These are phyloP conservation scores for Drosophila tropicalis DNA, from an alignment of 1,140 invertebrate genomes.

Conservation along the genomic window DNA sequence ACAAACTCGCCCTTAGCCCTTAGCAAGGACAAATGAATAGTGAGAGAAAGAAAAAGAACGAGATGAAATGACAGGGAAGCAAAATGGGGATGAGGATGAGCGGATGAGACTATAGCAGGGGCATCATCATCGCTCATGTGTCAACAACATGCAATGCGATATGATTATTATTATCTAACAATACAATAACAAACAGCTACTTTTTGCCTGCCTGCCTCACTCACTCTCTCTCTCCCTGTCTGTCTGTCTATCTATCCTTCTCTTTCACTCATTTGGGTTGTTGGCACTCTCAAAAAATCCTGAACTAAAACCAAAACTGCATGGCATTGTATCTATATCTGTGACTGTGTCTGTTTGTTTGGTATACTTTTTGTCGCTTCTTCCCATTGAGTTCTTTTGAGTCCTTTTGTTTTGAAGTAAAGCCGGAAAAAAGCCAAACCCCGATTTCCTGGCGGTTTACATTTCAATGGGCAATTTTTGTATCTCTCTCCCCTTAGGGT, in stretches of 20 bases:
- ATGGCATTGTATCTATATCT: constrained; percentile 64
- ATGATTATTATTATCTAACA: constrained; percentile 82
- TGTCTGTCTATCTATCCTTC: constrained; percentile 2
- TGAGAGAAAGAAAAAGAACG: constrained; percentile 7
- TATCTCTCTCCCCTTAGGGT: constrained; percentile 27
- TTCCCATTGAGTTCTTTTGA: constrained; percentile 28
- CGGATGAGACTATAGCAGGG: constrained; percentile 31
- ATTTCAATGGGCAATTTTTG: constrained; percentile 80
- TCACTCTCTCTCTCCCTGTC: constrained; percentile 1
- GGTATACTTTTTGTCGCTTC: constrained; percentile 59
- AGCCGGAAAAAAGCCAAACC: constrained; percentile 80
- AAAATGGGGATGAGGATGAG: constrained; percentile 39
- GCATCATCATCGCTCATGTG: constrained; percentile 79
- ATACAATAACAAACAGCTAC: constrained; percentile 78
- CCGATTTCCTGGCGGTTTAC: constrained; percentile 81
- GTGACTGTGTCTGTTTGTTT: constrained; percentile 50
- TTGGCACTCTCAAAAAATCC: constrained; percentile 68
- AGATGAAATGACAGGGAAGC: constrained; percentile 13
- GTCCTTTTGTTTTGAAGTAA: constrained; percentile 63
- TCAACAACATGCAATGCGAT: constrained; percentile 81
- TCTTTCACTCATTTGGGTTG: constrained; percentile 48
- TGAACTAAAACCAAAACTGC: constrained; percentile 27
- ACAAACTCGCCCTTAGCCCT: constrained; percentile 26
- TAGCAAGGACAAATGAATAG: constrained; percentile 13
- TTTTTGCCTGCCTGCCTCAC: constrained; percentile 64